These are phyloP conservation scores for Pempheris klunzingeri DNA, from an alignment of 2,797 vertebrate genomes.

Conservation along the genomic window DNA sequence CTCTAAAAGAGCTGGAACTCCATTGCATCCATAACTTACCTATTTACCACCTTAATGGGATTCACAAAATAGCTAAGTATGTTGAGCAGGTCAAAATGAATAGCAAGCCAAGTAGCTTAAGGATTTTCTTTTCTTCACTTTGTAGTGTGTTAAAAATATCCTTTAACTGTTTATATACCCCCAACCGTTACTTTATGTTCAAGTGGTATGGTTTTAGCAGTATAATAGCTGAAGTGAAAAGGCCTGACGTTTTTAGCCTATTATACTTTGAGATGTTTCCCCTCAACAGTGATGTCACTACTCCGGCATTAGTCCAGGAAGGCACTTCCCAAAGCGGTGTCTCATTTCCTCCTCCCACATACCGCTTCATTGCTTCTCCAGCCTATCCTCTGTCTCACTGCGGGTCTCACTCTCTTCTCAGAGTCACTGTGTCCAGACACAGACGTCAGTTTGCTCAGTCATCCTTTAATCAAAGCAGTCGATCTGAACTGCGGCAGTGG, in stretches of 20 bases:
- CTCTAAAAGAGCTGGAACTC: not conserved
- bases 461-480: conserved; percentile 36
- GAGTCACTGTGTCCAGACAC: conserved; percentile 56
- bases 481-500: conserved; percentile 6
- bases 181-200: not conserved
- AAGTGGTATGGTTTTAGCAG: not conserved
- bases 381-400: conserved; percentile 21
- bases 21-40: conserved; percentile 15
- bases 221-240: not conserved
- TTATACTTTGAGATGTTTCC: conserved; percentile 51
- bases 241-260: conserved; percentile 11
- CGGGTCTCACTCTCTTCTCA: conserved; percentile 28
- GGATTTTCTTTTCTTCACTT: not conserved
- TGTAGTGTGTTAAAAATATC: not conserved
- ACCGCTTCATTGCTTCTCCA: conserved; percentile 54
- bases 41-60: conserved; percentile 5
- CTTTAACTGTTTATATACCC: not conserved
- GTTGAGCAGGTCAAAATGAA: conserved; percentile 15
- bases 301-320: conserved; percentile 70
- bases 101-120: not conserved
- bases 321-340: conserved; percentile 67
- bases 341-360: conserved; percentile 72
- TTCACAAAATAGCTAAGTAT: not conserved
- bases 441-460: conserved; percentile 35
- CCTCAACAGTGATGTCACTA: conserved; percentile 75